Conservation (phyloP, 2,113 vertebrate genomes). For the Seriola quinqueradiata region DNA sequence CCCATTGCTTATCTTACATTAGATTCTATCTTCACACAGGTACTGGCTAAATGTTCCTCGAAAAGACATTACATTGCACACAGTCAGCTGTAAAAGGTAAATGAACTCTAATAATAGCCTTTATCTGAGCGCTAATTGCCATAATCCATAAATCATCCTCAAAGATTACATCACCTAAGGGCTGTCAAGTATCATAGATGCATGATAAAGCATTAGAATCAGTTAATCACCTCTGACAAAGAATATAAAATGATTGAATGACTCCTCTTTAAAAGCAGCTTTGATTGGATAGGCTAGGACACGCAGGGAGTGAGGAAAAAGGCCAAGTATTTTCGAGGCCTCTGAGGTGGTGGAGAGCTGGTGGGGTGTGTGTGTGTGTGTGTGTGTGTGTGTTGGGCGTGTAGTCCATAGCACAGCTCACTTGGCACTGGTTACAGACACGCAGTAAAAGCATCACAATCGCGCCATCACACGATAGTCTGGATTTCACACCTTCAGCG, state of each 20-base stretch:
- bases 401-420: not conserved
- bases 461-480: not conserved
- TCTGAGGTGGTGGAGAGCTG: not conserved
- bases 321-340: constrained; percentile 6
- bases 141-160: constrained; percentile 71
- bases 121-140: constrained; percentile 71
- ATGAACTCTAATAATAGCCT: constrained; percentile 70
- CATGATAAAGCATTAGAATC: constrained; percentile 55
- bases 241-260: constrained; percentile 47
- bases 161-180: constrained; percentile 68
- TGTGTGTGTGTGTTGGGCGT: constrained; percentile 2
- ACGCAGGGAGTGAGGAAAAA: constrained; percentile 21
- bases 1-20: constrained; percentile 34
- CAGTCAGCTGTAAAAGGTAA: constrained; percentile 49
- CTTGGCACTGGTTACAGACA: constrained; percentile 20
- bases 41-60: constrained; percentile 50
- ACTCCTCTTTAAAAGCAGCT: constrained; percentile 35
- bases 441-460: constrained; percentile 30
- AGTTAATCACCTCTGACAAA: constrained; percentile 63
- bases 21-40: constrained; percentile 37
- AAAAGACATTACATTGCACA: constrained; percentile 33
- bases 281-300: constrained; percentile 53
- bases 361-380: not conserved
- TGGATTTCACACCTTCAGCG: constrained; percentile 33
- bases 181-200: constrained; percentile 67